These are phyloP conservation scores for Nymphalis polychloros DNA, from an alignment of 2,888 invertebrate genomes.

Conservation along the genomic window DNA sequence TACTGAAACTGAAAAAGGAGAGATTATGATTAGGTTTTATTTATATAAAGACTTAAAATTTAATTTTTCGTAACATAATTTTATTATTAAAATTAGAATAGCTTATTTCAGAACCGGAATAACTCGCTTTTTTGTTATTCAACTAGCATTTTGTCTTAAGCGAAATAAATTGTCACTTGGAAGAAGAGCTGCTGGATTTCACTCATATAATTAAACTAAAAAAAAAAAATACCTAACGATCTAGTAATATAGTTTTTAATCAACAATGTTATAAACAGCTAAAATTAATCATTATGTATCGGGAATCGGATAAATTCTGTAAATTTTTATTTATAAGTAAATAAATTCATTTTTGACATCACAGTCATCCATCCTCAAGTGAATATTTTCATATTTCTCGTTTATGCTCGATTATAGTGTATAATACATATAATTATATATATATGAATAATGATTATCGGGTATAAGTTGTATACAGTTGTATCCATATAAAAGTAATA, in stretches of 20 bases:
- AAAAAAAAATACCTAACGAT: conserved; percentile 62
- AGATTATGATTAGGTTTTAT: conserved; percentile 16
- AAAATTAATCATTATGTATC: conserved; percentile 38
- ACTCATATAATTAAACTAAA: conserved; percentile 69
- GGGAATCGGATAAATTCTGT: conserved; percentile 39
- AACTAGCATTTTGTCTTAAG: conserved; percentile 42
- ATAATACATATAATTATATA: conserved; percentile 34
- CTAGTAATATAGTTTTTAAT: conserved; percentile 58
- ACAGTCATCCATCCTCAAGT: conserved; percentile 39
- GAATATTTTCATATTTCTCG: conserved; percentile 30
- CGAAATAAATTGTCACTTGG: conserved; percentile 48
- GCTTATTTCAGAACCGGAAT: conserved; percentile 15
- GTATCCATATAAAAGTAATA: conserved; percentile 77
- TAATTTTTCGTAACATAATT: conserved; percentile 3
- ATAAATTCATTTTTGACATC: conserved; percentile 48
- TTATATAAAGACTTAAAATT: conserved; percentile 9
- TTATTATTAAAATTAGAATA: conserved; percentile 17
- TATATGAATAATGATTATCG: conserved; percentile 40
- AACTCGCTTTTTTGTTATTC: conserved; percentile 12
- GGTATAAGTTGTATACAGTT: conserved; percentile 73
- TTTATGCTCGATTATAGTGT: conserved; percentile 43
- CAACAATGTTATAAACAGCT: conserved; percentile 61
- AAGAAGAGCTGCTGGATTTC: conserved; percentile 69
- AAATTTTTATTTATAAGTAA: conserved; percentile 51
- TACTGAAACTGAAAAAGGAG: conserved; percentile 18